Conservation (phyloP, 2,888 invertebrate species). For the Adineta ricciae region DNA sequence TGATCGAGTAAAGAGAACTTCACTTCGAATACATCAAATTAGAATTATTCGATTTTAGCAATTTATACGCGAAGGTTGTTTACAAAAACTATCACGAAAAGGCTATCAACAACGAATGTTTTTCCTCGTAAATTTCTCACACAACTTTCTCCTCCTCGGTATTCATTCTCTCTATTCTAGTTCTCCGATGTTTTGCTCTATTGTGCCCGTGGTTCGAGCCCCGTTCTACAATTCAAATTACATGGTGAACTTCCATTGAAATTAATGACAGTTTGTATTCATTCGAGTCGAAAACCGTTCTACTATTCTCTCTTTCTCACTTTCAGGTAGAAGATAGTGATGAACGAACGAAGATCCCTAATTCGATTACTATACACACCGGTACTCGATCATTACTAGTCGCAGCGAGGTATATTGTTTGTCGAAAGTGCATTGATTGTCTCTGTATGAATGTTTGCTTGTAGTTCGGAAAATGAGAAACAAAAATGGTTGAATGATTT, state of each 20-base stretch:
- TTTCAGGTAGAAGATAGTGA: conserved; percentile 62
- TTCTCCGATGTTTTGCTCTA: conserved; percentile 84
- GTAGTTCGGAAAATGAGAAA: conserved; percentile 37
- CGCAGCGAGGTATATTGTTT: conserved; percentile 56
- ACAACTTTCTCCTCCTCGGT: not conserved
- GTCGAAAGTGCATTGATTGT: not conserved
- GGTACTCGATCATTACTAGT: conserved; percentile 68
- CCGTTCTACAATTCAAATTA: conserved; percentile 65
- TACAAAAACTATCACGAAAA: conserved; percentile 80
- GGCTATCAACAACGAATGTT: conserved; percentile 92
- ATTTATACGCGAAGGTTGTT: conserved; percentile 83
- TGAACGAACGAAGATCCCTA: conserved; percentile 55
- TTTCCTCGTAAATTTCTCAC: conserved; percentile 68
- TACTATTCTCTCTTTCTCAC: not conserved
- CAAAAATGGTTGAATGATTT: conserved; percentile 19
- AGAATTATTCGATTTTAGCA: conserved; percentile 47
- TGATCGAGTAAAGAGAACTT: conserved; percentile 37
- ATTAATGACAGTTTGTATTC: conserved; percentile 39
- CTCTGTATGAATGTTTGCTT: not conserved
- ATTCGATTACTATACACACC: conserved; percentile 73
- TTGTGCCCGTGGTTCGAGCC: conserved; percentile 62
- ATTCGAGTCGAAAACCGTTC: no score
- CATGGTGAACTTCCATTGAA: conserved; percentile 75
- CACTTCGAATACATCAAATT: not conserved
- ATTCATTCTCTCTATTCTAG: conserved; percentile 52